Evolutionary conservation across 2,797 vertebrate genomes (phyloP), one percentile per base, ranked within the genome.

Genomic region (Syngnathus acus): DNA sequence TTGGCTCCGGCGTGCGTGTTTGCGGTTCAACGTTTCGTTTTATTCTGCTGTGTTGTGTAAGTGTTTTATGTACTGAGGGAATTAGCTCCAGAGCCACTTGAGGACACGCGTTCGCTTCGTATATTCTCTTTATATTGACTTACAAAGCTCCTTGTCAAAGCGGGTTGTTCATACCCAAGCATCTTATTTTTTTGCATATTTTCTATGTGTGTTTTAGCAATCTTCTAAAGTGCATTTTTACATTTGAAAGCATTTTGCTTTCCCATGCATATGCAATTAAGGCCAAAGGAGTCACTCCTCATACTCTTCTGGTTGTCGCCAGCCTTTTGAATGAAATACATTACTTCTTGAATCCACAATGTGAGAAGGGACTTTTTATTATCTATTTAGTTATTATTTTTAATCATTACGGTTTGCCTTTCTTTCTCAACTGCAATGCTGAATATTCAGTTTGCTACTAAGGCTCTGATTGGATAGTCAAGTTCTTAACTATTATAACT

Each of bases 181-280:
- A 16, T 40, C 6, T 21, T 60, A 19, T 19, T 40, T 43, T 8
- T 6, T 43, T 16, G 40, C n/a, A 45, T 43, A 16, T 21, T 10
- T 23, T 23, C 43, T n/a, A 43, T 26, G 40, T 62, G 9, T 45
- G 81, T 85, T 70, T 78, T 73, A 71, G 75, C 80, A 86, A 88
- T 86, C 83, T 86, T 75, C 82, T 83, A 82, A 87, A 89, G 82
- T 87, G 83, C 83, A 82, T 72, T 81, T 89, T 82, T 84, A 80
- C 76, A 87, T 85, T 86, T 87, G 78, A 79, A 85, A 84, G 76
- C 84, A 78, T 83, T 85, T 75, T 9, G 51, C 21, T 54, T 23
- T 82, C 80, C 68, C 72, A 78, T 77, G 82, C 77, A 67, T 58
- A 21, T 26, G 77, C 79, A 76, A 86, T 84, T 87, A 87, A 84